phyloP scores from a whole-genome alignment of 92 coral and sea anemone genomes.

The Zoanthus solanderi region DNA sequence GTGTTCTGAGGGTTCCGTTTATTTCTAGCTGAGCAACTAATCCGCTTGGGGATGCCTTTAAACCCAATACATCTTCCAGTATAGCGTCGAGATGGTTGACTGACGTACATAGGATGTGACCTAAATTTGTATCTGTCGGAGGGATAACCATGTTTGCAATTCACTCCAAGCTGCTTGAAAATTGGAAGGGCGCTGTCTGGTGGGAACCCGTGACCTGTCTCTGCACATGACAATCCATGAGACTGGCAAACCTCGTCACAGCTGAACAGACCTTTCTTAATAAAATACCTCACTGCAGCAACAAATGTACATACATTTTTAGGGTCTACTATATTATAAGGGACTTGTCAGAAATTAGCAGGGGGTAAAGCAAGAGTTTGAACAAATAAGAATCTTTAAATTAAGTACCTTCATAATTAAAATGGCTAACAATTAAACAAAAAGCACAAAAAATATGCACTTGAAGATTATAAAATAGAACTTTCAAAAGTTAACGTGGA shows the following conservation, averaged over 20 bases:
- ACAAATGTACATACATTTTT: no score
- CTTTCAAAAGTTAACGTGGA: no score
- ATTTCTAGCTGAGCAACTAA: neutral
- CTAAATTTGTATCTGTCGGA: neutral
- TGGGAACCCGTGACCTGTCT: neutral
- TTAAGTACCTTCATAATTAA: no score
- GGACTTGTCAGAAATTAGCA: no score
- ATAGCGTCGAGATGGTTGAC: neutral
- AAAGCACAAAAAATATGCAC: no score
- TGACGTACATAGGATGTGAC: neutral
- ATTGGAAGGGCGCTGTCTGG: neutral
- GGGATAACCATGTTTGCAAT: neutral
- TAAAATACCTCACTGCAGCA: neutral
- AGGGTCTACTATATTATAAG: no score
- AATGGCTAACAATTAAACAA: no score
- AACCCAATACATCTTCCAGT: neutral
- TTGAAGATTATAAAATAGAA: no score
- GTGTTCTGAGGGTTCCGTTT: neutral
- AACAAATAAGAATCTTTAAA: no score
- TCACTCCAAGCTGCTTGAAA: neutral
- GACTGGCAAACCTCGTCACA: constrained; percentile 1
- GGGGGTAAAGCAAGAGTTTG: no score
- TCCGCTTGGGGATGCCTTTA: neutral
- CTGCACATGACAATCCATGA: neutral
- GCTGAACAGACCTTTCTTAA: constrained; percentile 2